Evolutionary conservation across 2,888 invertebrate genomes (phyloP), one percentile per base, ranked within the genome.

Genomic region (Syritta pipiens): DNA sequence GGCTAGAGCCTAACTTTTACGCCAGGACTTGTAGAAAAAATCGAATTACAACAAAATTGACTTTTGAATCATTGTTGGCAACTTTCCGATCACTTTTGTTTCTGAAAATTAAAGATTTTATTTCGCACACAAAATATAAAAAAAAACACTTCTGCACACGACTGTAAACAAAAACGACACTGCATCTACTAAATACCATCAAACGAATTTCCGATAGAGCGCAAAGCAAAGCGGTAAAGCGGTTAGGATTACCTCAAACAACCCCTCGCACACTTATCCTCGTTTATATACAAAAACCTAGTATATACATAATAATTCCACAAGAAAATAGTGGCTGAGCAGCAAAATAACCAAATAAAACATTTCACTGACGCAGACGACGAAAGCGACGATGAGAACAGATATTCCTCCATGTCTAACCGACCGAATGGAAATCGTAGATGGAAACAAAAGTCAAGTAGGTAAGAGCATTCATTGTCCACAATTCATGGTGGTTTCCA

Each of bases 261-360:
- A 57, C 6, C n/a, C n/a, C n/a, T n/a, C n/a, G 6, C 20, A 24
- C 42, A 30, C 22, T 24, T 40, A 32, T 48, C 19, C 28, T 7
- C 12, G 19, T 62, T 26, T 22, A 20, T 28, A 24, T 10, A 24
- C 26, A 10, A 51, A 5, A 17, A 10, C 51, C 6, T 17, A 55
- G 9, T 19, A 30, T 53, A 26, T 7, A 9, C 4, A 10, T 17
- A 5, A 51, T 46, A 59, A 59, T 35, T 67, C 22, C n/a, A 17
- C n/a, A 59, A 65, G 65, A 59, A 72, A 65, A 35, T 26, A 62
- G n/a, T 12, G 22, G 48, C 12, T 35, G 53, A 55, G 57, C 74
- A 49, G 7, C 22, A 51, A 65, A 65, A 28, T 20, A n/a, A 0
- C 7, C 4, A 42, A 42, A 40, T 30, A 37, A 42, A 51, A 17